Evolutionary conservation across 2,888 invertebrate species (phyloP).

Genomic region (Himalopsyche japonica): DNA sequence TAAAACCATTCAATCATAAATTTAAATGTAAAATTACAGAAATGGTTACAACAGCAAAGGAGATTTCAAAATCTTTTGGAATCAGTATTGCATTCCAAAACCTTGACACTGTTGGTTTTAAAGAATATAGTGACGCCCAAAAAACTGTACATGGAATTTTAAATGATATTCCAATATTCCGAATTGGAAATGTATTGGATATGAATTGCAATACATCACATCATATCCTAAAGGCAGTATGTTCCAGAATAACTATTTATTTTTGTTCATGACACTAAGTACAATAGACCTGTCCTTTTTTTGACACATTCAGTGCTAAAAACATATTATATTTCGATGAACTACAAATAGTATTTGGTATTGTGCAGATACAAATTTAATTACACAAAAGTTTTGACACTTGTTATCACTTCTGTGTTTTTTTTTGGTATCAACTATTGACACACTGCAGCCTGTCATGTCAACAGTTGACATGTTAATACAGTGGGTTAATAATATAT

Average conservation of each 20-base stretch:
- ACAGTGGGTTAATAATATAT: no score
- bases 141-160: neutral
- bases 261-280: no score
- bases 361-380: no score
- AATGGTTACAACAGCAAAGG: neutral
- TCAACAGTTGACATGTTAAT: no score
- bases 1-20: neutral
- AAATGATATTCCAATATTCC: neutral
- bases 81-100: conserved; percentile 12
- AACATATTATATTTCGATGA: no score
- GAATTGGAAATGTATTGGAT: conserved; percentile 9
- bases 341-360: no score
- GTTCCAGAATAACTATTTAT: neutral
- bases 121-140: neutral
- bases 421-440: no score
- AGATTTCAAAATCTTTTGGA: neutral
- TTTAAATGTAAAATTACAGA: neutral
- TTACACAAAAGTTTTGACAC: no score
- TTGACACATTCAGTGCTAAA: no score
- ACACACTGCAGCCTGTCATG: no score
- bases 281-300: no score
- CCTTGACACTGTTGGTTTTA: conserved; percentile 8
- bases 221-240: conserved; percentile 17
- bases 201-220: conserved; percentile 8
- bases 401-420: no score